Percentiles rank a stretch among this genome's conserved stretches.
These are phyloP conservation scores for Parotia lawesii DNA, from an alignment of 2,113 vertebrate species.

Conservation along the genomic window DNA sequence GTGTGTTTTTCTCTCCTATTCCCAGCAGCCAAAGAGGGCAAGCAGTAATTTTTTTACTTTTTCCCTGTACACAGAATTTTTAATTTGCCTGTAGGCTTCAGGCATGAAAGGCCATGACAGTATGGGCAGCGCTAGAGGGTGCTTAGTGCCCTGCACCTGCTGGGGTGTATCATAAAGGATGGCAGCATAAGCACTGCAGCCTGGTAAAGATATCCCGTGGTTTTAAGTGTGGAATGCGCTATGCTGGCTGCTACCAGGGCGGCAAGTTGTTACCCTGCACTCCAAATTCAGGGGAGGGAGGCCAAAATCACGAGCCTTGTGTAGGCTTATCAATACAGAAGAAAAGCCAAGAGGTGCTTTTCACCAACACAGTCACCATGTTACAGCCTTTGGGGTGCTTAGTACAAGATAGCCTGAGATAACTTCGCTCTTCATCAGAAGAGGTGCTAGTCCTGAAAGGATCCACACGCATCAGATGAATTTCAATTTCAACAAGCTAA, in stretches of 20 bases:
- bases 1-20: neutral
- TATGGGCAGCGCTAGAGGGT: neutral
- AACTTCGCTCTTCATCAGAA: neutral
- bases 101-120: neutral
- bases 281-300: neutral
- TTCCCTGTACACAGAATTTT: neutral
- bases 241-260: neutral
- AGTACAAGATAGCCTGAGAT: neutral
- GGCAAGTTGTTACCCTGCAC: neutral
- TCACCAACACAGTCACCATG: neutral
- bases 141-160: neutral
- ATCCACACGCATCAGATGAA: conserved; percentile 9
- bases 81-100: neutral
- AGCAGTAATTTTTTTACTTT: neutral
- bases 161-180: neutral
- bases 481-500: conserved; percentile 44
- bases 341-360: neutral
- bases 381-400: neutral
- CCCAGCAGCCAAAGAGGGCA: neutral
- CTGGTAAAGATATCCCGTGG: neutral
- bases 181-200: neutral
- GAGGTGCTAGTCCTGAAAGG: neutral
- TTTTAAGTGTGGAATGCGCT: accelerated
- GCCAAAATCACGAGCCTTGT: neutral
- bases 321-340: neutral